Conservation (phyloP, 2,888 invertebrate species). For the Hypena proboscidalis region DNA sequence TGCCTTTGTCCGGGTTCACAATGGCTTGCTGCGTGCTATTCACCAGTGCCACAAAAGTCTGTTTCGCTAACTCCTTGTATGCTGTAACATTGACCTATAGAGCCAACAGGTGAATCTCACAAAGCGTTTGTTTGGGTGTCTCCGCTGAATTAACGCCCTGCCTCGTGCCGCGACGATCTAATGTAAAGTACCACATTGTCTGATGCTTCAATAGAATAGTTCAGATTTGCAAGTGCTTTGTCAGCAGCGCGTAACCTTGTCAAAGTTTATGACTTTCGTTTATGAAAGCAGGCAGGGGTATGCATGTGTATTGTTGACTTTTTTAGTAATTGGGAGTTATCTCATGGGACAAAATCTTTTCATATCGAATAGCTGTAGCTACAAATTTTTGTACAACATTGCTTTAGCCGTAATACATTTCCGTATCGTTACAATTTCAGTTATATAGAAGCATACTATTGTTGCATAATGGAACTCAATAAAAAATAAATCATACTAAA, state of each 20-base stretch:
- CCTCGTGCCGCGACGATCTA: conserved; percentile 37
- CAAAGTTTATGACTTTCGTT: background rate
- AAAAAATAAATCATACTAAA: no score
- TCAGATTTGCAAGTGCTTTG: conserved; percentile 34
- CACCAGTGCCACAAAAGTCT: conserved; percentile 76
- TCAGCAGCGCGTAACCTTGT: conserved; percentile 21
- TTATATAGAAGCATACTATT: no score
- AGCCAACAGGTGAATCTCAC: conserved; percentile 80
- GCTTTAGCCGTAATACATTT: no score
- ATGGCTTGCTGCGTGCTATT: conserved; percentile 70
- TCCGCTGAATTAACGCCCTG: conserved; percentile 65
- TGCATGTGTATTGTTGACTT: background rate
- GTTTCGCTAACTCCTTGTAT: conserved; percentile 80
- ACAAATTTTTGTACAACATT: no score
- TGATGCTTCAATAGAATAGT: conserved; percentile 45
- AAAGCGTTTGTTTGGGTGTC: conserved; percentile 81
- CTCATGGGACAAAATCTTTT: no score
- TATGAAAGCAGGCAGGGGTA: background rate
- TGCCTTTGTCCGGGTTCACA: conserved; percentile 74
- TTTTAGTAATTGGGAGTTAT: no score
- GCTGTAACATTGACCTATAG: conserved; percentile 84
- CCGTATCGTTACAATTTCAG: no score
- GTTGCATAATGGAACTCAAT: no score
- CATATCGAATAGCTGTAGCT: no score
- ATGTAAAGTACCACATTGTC: conserved; percentile 41